A percentile compares a stretch with the other conserved stretches of the same genome.
Conservation (phyloP, 2,888 invertebrate genomes). For the Drosophila bunnanda region DNA sequence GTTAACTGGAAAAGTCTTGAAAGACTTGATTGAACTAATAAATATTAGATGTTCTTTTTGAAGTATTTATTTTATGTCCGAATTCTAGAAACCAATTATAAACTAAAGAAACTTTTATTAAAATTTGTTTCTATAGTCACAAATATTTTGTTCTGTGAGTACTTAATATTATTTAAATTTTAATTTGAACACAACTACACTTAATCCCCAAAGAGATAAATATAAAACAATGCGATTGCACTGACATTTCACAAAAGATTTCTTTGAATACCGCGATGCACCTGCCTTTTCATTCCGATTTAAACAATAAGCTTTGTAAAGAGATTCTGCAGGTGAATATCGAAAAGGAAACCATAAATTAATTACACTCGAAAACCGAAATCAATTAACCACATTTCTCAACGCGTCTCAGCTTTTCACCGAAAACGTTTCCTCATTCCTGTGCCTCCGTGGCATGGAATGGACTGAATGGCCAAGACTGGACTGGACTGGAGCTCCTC, state of each 20-base stretch:
- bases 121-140: no score
- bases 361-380: slow-evolving; percentile 53
- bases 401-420: slow-evolving; percentile 78
- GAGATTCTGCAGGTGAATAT: slow-evolving; percentile 19
- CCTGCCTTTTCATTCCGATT: slow-evolving; percentile 17
- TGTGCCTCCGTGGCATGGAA: slow-evolving; percentile 42
- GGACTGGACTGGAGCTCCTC: slow-evolving; percentile 31
- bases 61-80: no score
- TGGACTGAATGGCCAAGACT: slow-evolving; percentile 22
- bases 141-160: no score
- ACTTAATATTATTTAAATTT: no score
- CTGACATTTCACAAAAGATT: background rate
- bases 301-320: slow-evolving; percentile 32
- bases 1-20: background rate
- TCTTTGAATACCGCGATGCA: background rate
- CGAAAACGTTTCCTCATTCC: slow-evolving; percentile 77
- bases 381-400: slow-evolving; percentile 79
- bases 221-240: background rate
- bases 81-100: no score
- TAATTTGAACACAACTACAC: background rate
- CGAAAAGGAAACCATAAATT: slow-evolving; percentile 44
- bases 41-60: no score
- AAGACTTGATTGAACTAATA: no score
- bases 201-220: background rate
- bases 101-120: background rate